A percentile compares a stretch with the other conserved stretches of the same genome.
Evolutionary conservation across 2,113 vertebrate species (phyloP).

Genomic region (Meleagris gallopavo): DNA sequence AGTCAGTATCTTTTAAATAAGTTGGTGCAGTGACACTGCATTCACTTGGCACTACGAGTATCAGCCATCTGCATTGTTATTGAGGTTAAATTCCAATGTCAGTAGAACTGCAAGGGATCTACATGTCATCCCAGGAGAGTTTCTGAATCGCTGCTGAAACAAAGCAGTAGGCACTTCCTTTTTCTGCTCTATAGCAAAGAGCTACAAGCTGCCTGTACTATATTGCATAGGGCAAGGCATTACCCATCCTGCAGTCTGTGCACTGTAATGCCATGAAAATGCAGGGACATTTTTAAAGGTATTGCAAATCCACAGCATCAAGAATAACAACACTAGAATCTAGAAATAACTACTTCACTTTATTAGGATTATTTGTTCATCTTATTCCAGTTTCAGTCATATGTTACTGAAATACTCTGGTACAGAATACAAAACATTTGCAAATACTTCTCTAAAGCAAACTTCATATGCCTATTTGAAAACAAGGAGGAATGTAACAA

Average conservation of each 20-base stretch:
- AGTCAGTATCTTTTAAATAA: neutral
- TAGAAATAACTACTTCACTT: neutral
- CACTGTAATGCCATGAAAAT: neutral
- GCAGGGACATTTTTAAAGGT: neutral
- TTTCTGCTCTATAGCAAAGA: neutral
- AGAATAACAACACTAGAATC: neutral
- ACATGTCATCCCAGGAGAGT: neutral
- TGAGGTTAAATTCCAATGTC: conserved; percentile 16
- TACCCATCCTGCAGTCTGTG: neutral
- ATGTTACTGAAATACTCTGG: neutral
- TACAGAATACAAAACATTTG: neutral
- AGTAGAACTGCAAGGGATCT: conserved; percentile 2
- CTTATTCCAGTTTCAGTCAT: neutral
- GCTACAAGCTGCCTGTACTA: neutral
- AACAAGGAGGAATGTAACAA: neutral
- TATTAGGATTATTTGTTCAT: neutral
- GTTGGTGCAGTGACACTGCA: neutral
- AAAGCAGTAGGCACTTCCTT: neutral
- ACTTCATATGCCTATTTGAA: neutral
- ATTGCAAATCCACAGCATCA: neutral
- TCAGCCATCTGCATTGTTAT: neutral
- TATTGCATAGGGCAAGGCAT: neutral
- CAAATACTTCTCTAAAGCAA: neutral
- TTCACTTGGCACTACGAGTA: neutral
- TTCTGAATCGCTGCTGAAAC: neutral